phyloP scores from a whole-genome alignment of 1,140 invertebrate species.

The Gryllus bimaculatus region DNA sequence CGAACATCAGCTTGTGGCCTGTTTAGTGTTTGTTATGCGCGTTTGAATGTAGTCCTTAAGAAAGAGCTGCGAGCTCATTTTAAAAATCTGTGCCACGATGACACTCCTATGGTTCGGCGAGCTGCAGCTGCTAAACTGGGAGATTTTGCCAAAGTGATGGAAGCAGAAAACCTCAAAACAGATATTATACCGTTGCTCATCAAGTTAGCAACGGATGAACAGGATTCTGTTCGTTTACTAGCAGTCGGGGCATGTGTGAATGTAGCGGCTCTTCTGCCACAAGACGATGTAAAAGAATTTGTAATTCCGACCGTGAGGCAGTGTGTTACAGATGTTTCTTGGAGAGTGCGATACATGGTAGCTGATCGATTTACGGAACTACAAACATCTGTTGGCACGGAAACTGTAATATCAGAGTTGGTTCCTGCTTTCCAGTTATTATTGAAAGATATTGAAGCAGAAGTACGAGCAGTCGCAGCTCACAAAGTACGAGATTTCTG shows the following conservation, averaged over 20 bases:
- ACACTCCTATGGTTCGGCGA: conserved; percentile 96
- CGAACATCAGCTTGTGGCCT: conserved; percentile 92
- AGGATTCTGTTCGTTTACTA: conserved; percentile 94
- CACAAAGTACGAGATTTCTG: conserved; percentile 93
- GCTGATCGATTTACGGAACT: conserved; percentile 89
- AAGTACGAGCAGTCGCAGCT: conserved; percentile 93
- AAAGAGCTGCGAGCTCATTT: conserved; percentile 78
- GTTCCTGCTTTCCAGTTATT: conserved; percentile 90
- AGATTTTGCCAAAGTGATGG: conserved; percentile 96
- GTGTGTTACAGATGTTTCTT: conserved; percentile 89
- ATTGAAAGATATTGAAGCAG: conserved; percentile 95
- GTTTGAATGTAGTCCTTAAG: conserved; percentile 36
- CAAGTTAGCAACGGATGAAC: conserved; percentile 85
- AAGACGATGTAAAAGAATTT: conserved; percentile 80
- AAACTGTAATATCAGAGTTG: conserved; percentile 90
- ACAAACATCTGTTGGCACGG: conserved; percentile 91
- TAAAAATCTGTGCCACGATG: conserved; percentile 92
- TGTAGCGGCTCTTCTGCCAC: conserved; percentile 80
- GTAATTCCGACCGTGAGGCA: conserved; percentile 92
- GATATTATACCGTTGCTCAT: conserved; percentile 97
- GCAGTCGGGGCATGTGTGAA: conserved; percentile 95
- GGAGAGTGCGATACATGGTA: conserved; percentile 96
- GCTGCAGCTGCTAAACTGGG: conserved; percentile 97
- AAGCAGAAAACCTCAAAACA: conserved; percentile 90
- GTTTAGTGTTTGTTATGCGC: conserved; percentile 68